A percentile compares a stretch with the other conserved stretches of the same genome.
Evolutionary conservation across 1,140 invertebrate species (phyloP).

Genomic region (Sminthurinus signatus): DNA sequence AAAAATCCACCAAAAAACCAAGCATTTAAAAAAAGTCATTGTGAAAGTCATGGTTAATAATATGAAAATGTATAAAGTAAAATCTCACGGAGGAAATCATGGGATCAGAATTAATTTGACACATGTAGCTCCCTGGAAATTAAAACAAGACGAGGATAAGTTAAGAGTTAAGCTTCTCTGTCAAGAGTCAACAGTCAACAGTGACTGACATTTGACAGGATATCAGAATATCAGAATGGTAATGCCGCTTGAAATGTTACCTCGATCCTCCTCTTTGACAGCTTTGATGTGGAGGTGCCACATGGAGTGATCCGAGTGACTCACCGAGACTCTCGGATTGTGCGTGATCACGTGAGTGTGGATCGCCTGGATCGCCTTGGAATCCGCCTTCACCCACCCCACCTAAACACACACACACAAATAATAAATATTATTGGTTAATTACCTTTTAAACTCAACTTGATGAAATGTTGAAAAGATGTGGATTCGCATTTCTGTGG

Average conservation of each 20-base stretch:
- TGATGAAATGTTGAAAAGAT: neutral
- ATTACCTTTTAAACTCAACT: neutral
- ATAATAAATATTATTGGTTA: neutral
- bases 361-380: constrained; percentile 48
- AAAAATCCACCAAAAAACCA: no score
- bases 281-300: constrained; percentile 46
- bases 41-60: no score
- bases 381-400: constrained; percentile 49
- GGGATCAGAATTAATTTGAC: constrained; percentile 49
- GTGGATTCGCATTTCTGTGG: no score
- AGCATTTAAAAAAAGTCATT: no score
- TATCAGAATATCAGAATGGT: constrained; percentile 44
- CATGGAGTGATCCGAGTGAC: constrained; percentile 43
- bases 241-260: constrained; percentile 48
- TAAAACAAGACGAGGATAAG: no score
- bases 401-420: constrained; percentile 42
- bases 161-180: no score
- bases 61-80: no score
- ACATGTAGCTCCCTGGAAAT: constrained; percentile 44
- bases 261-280: constrained; percentile 45
- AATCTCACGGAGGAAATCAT: constrained; percentile 47
- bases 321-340: constrained; percentile 43
- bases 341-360: constrained; percentile 48
- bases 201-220: neutral
- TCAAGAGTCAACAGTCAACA: neutral